Evolutionary conservation across 2,888 invertebrate species (phyloP), one percentile per base, ranked within the genome.

Genomic region (Platycheirus rosarum): DNA sequence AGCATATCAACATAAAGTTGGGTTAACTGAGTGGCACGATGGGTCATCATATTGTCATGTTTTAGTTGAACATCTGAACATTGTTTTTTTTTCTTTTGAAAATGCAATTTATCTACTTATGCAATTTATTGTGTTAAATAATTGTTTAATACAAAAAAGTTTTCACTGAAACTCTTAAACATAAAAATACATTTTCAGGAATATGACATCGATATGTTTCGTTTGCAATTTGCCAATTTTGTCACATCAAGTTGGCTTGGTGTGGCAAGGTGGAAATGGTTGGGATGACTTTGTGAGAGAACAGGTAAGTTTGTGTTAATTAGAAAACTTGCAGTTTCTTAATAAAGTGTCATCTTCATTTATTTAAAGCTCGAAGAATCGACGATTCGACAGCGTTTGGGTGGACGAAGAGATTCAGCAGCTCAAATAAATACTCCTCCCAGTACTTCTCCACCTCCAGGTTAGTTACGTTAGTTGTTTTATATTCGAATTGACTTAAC

Each of bases 161-260:
- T n/a, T n/a, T n/a, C n/a, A n/a, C n/a, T 23, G 6, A 32, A 32
- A 32, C 8, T 7, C 8, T 8, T 32, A 32, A 0, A 26, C 1
- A 18, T 0, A 37, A 37, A 20, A 11, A 1, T 51, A 8, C 77
- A 84, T 86, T 89, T 91, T 86, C 94, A 97, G 97, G 94, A 96
- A 95, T 90, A 96, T 97, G 96, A 95, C 96, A 89, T 95, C 97
- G 91, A 95, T 97, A 92, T 97, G 97, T 92, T 97, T 97, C 93
- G 97, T 97, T 88, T 97, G 97, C 95, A 97, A 97, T 92, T 93
- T 97, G 89, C 97, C 97, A 87, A 97, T 97, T 90, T 93, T 97
- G 91, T 97, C 96, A 85, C 97, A 97, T 92, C 97, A 97, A 93
- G 97, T 97, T 88, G 97, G 97, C 55, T 92, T 97, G 91, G 95